phyloP scores from a whole-genome alignment of 35 echinoderm and acorn worm species.

The Stichopus chloronotus region DNA sequence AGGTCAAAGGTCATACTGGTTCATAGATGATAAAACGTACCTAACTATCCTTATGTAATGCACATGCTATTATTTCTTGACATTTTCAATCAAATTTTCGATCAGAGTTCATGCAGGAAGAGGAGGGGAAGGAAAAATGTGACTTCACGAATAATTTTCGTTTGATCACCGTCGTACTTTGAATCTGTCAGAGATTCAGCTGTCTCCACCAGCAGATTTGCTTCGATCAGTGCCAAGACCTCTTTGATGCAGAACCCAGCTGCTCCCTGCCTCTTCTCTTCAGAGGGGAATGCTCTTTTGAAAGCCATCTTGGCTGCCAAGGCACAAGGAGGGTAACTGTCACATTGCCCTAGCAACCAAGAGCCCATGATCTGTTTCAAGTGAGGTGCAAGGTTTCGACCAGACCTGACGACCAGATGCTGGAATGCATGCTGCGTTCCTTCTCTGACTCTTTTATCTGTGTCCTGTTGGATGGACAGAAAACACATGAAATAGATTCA shows the following conservation, averaged over 20 bases:
- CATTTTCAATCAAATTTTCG: too few relatives aligned
- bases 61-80: too few relatives aligned
- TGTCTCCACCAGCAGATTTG: conserved; percentile 90
- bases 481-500: neutral
- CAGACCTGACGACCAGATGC: conserved; percentile 68
- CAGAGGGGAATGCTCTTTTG: conserved; percentile 69
- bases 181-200: conserved; percentile 76
- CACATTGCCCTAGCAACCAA: conserved; percentile 90
- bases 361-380: conserved; percentile 78
- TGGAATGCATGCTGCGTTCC: conserved; percentile 81
- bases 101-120: too few relatives aligned
- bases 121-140: too few relatives aligned
- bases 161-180: conserved; percentile 63
- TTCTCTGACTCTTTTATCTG: conserved; percentile 92
- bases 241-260: conserved; percentile 83
- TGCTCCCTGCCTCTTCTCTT: conserved; percentile 77
- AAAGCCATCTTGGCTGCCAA: conserved; percentile 80
- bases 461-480: conserved; percentile 60
- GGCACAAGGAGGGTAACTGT: conserved; percentile 83
- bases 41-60: too few relatives aligned
- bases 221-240: conserved; percentile 72
- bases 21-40: too few relatives aligned
- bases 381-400: conserved; percentile 87
- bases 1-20: too few relatives aligned
- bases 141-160: too few relatives aligned